A percentile compares a stretch with the other conserved stretches of the same genome.
phyloP scores from a whole-genome alignment of 2,113 vertebrate genomes.

The Cyprinodon tularosa region DNA sequence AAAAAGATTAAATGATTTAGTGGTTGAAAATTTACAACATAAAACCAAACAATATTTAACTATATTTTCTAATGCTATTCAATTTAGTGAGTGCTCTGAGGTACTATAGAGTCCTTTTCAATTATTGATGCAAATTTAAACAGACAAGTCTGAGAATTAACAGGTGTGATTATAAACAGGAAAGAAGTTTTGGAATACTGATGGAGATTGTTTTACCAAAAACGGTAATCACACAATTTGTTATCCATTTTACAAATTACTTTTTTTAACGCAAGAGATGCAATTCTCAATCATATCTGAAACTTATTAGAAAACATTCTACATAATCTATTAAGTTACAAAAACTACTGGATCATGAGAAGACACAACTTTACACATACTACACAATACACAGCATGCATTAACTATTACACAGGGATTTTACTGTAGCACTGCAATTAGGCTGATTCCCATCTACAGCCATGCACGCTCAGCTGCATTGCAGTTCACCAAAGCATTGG shows the following conservation, averaged over 20 bases:
- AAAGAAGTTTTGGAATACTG: background rate
- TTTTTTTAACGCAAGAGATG: background rate
- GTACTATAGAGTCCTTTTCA: background rate
- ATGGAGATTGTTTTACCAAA: background rate
- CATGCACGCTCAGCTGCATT: slow-evolving; percentile 3
- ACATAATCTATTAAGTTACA: background rate
- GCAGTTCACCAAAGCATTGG: slow-evolving; percentile 36
- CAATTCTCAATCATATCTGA: background rate
- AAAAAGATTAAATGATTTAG: too few species aligned
- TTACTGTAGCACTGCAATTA: slow-evolving; percentile 35
- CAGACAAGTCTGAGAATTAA: slow-evolving; percentile 11
- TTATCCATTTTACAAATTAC: background rate
- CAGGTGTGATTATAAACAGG: slow-evolving; percentile 3
- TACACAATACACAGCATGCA: background rate
- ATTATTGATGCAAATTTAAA: background rate
- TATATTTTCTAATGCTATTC: background rate
- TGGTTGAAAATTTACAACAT: too few species aligned
- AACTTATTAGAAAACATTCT: background rate
- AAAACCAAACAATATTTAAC: too few species aligned
- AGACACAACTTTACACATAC: background rate
- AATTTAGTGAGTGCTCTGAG: background rate
- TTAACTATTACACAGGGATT: background rate
- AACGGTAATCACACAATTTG: slow-evolving; percentile 6
- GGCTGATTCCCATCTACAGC: slow-evolving; percentile 29
- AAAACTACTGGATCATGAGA: background rate